Base-by-base conservation (phyloP, 2,888 invertebrate species). In the Limenitis camilla region DNA sequence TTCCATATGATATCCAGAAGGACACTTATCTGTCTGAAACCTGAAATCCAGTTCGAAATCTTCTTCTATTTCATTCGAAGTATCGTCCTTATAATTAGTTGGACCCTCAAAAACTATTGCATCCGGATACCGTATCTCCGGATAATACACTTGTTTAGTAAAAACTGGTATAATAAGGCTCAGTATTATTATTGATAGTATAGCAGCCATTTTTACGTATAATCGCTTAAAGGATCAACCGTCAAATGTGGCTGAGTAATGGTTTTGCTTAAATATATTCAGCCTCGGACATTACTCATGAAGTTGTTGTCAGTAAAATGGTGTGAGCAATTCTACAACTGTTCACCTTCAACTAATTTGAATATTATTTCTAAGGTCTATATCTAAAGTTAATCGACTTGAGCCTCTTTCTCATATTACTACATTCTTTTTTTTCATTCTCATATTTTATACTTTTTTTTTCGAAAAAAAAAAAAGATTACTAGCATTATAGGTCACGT, bases 71-170 rank as follows among this genome's bases (percentile, higher is more conserved):
- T 71, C 66, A 32, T 69, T 70, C 5, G 36, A 39, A 6, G 32
- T 29, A 4, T 54, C 42, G 10, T 53, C 50, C 31, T 62, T 53
- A 32, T 65, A 71, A 56, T 80, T 81, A 0, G 80, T 81, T 0
- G 77, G 79, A 2, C 71, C 81, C 0, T 72, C 71, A 40, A 81
- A 81, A 0, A 73, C 77, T 8, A 81, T 79, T 0, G 74, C 70
- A 29, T 68, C 58, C 0, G 78, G 75, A 49, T 71, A 72, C 0
- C 64, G 52, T 4, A 61, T 59, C 42, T 67, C 62, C 0, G 74
- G 67, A 53, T 69, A 75, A 50, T 75, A 79, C 2, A 69, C 33
- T 40, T 40, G 61, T 39, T 62, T 60, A 31, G 65, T 39, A 9
- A 52, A 40, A 3, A 51, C 55, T 1, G 47, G 44, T 5, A 54